Percentiles rank a stretch among this genome's conserved stretches.
Conservation (phyloP, 1,140 invertebrate species). For the Campoletis sonorensis region DNA sequence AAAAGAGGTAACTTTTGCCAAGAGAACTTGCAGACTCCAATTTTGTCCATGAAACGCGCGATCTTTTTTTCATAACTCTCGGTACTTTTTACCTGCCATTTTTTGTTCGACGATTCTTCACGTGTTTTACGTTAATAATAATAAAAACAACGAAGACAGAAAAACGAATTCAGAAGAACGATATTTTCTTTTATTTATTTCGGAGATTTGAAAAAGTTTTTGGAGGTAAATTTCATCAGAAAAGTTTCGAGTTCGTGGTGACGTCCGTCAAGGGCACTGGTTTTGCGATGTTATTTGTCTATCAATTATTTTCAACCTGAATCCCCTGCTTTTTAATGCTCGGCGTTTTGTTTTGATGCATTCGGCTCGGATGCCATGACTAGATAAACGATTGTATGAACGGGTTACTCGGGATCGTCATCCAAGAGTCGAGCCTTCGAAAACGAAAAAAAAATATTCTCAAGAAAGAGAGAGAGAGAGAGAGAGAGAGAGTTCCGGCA, state of each 20-base stretch:
- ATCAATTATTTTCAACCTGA: too few species aligned
- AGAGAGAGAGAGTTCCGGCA: constrained; percentile 14
- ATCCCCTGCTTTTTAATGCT: too few species aligned
- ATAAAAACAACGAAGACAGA: too few species aligned
- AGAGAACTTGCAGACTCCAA: not conserved
- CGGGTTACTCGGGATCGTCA: constrained; percentile 43
- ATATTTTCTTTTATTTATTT: not conserved
- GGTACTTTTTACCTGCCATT: too few species aligned
- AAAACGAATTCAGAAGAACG: too few species aligned
- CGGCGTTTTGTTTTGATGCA: not conserved
- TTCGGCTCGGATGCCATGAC: not conserved
- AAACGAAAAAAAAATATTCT: constrained; percentile 43
- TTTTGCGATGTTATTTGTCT: too few species aligned
- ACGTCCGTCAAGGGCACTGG: too few species aligned
- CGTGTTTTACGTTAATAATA: not conserved
- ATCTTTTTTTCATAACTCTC: not conserved
- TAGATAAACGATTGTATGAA: not conserved
- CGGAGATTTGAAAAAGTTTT: too few species aligned
- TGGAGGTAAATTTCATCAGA: too few species aligned
- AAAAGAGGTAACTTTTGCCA: not conserved
- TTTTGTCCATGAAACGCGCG: not conserved
- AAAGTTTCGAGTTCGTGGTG: too few species aligned
- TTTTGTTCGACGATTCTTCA: too few species aligned
- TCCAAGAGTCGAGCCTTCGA: constrained; percentile 19
- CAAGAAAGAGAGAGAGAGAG: constrained; percentile 38